phyloP scores from a whole-genome alignment of 2,113 vertebrate genomes.

The Lycaon pictus region DNA sequence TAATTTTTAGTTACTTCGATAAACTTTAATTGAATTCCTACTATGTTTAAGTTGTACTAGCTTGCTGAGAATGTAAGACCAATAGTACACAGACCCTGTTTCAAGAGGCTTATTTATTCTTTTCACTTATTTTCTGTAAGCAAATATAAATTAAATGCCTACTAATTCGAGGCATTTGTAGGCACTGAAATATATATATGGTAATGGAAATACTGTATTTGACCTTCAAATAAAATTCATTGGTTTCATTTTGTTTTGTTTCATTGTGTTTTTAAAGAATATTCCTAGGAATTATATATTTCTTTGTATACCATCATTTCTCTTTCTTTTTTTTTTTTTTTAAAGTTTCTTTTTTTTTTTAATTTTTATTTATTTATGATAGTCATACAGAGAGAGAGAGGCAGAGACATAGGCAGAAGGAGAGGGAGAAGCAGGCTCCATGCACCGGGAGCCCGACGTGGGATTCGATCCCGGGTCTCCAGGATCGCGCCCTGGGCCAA shows the following conservation, averaged over 20 bases:
- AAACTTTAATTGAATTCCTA: not conserved
- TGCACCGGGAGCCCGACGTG: too few species aligned
- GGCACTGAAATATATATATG: not conserved
- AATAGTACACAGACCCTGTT: not conserved
- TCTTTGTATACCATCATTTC: not conserved
- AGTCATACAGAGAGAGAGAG: too few species aligned
- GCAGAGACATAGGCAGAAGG: too few species aligned
- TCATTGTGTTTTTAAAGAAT: not conserved
- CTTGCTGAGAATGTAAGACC: not conserved
- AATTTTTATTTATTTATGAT: too few species aligned
- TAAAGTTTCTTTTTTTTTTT: too few species aligned
- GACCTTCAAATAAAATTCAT: not conserved
- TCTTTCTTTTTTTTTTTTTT: not conserved
- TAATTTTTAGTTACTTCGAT: not conserved
- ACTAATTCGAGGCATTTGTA: not conserved
- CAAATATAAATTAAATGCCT: not conserved
- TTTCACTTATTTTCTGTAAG: not conserved
- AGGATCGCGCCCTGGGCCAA: too few species aligned
- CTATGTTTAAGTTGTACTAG: not conserved
- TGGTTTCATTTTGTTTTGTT: slow-evolving; percentile 2
- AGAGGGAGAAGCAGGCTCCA: too few species aligned
- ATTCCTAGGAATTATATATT: not conserved
- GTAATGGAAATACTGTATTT: not conserved
- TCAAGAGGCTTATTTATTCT: not conserved
- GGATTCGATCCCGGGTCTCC: too few species aligned